phyloP scores from a whole-genome alignment of 2,113 vertebrate species.

The Xenus cinereus region DNA sequence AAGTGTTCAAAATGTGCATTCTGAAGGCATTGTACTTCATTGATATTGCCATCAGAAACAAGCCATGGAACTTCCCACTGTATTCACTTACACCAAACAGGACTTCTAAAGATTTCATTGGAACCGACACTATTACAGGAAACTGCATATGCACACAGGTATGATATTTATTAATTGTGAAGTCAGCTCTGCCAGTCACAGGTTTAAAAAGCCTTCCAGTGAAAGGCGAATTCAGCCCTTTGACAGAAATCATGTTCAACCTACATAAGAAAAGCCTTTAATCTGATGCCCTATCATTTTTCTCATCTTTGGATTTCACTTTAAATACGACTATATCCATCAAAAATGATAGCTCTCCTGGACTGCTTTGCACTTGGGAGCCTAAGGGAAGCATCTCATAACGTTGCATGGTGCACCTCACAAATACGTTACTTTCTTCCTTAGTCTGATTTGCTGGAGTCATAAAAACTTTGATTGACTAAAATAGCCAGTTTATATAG shows the following conservation, averaged over 20 bases:
- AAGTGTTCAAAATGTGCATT: accelerated
- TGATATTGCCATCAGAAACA: neutral
- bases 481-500: constrained; percentile 22
- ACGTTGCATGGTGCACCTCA: neutral
- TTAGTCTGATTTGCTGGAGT: constrained; percentile 19
- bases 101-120: neutral
- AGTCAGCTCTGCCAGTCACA: neutral
- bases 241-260: neutral
- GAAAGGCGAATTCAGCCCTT: neutral
- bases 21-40: neutral
- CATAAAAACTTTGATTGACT: constrained; percentile 16
- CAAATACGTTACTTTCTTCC: neutral
- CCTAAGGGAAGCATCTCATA: constrained; percentile 16
- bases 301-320: constrained; percentile 22
- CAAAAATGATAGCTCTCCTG: neutral
- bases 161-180: neutral
- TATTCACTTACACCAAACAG: neutral
- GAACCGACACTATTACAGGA: neutral
- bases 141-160: neutral
- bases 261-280: neutral
- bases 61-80: neutral
- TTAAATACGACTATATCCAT: constrained; percentile 22
- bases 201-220: neutral
- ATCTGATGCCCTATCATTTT: constrained; percentile 1
- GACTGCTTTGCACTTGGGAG: neutral